These are phyloP conservation scores for Apostichopus californicus DNA, from an alignment of 35 echinoderm and acorn worm species.

Conservation along the genomic window DNA sequence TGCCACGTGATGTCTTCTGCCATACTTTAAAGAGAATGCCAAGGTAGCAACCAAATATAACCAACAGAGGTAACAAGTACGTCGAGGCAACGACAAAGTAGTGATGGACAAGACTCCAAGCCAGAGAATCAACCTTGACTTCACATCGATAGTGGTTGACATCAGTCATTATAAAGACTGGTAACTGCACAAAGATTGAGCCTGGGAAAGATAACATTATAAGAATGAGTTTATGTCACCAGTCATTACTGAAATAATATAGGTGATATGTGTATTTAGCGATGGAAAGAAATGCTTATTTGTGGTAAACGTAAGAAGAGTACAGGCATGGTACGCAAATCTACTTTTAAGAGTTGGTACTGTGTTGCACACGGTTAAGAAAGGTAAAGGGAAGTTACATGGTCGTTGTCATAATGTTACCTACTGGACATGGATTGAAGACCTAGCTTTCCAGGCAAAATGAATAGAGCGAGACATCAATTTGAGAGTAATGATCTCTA, in stretches of 20 bases:
- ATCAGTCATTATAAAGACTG: constrained; percentile 22
- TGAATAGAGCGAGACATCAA: too few species aligned
- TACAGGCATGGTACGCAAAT: too few species aligned
- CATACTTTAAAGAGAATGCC: constrained; percentile 56
- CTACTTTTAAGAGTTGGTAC: too few species aligned
- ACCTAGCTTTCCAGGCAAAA: too few species aligned
- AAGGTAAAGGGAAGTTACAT: too few species aligned
- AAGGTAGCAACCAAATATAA: constrained; percentile 51
- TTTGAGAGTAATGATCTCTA: too few species aligned
- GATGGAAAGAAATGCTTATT: too few species aligned
- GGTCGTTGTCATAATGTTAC: too few species aligned
- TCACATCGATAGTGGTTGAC: constrained; percentile 14
- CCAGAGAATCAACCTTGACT: background rate
- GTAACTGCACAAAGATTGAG: constrained; percentile 32
- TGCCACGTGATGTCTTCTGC: constrained; percentile 56
- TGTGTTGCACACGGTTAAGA: too few species aligned
- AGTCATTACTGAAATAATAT: background rate
- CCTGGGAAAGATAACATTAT: background rate
- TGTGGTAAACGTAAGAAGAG: too few species aligned
- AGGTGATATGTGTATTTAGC: too few species aligned
- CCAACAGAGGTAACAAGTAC: constrained; percentile 37
- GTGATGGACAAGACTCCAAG: constrained; percentile 28
- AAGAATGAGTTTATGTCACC: background rate
- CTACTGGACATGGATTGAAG: too few species aligned
- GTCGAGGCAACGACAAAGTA: constrained; percentile 15